Base-by-base conservation (phyloP, 1,140 invertebrate species). In the Pectinophora gossypiella region DNA sequence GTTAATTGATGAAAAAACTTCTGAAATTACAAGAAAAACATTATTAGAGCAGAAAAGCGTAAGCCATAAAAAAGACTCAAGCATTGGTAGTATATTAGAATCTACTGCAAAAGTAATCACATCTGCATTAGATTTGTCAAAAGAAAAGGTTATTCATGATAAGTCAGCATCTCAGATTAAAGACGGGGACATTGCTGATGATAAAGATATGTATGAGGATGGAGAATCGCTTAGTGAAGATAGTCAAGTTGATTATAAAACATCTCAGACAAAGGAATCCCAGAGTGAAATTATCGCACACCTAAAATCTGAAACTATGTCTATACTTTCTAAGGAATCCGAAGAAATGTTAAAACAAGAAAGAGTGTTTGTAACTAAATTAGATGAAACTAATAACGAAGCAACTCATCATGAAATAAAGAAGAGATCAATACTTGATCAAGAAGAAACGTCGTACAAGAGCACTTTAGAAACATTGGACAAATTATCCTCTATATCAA, bases 331-430 rank as follows among this genome's bases (percentile, higher is more conserved):
- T 12, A 59, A 51, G 54, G 54, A 64, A 51, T 51, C 53, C 12
- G 68, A 62, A 54, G 49, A 68, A 57, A 63, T 61, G 55, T 19
- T 65, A 40, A 55, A 57, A 40, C 53, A 64, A 46, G 67, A 71
- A 52, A 57, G 50, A 51, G 18, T 38, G 10, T 42, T 58, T 49
- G 18, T 48, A 44, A 51, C 51, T 5, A 54, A 59, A 51, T n/a
- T 12, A 47, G 36, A 55, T n/a, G 53, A 74, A 54, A 50, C 44
- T 48, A 43, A 15, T 44, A 40, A 27, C 36, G 58, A 60, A 54
- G 50, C 59, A 12, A 40, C 49, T 16, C 45, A 51, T 38, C 36
- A 6, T 18, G 36, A 40, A 16, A 15, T 40, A 15, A 10, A 15
- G 15, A 40, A 40, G 7, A 1, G 36, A 18, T 40, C 36, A 1